Evolutionary conservation across 2,797 vertebrate genomes (phyloP).

Genomic region (Silurus aristotelis): DNA sequence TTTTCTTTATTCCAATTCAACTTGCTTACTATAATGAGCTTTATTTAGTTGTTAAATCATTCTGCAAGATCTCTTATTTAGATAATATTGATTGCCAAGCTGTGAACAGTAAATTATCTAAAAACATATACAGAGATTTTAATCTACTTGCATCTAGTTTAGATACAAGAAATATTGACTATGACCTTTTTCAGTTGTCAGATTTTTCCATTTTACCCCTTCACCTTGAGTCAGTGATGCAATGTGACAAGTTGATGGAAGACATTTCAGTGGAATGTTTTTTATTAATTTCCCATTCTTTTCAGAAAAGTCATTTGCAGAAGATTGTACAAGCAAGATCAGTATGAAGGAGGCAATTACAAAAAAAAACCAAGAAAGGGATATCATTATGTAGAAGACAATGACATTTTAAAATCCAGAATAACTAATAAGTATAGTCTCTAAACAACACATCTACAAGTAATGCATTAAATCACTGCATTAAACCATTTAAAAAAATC

Average conservation of each 20-base stretch:
- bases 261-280: background rate
- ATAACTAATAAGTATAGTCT: background rate
- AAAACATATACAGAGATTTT: background rate
- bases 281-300: background rate
- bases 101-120: slow-evolving; percentile 2
- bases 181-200: slow-evolving; percentile 7
- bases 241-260: background rate
- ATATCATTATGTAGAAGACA: background rate
- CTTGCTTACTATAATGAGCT: background rate
- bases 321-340: background rate
- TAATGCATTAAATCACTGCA: background rate
- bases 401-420: background rate
- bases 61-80: background rate
- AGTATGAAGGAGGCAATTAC: background rate
- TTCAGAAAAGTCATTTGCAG: background rate
- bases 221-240: background rate
- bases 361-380: background rate
- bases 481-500: background rate
- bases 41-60: background rate
- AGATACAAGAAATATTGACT: background rate
- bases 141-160: background rate
- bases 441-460: background rate
- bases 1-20: background rate
- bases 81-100: background rate
- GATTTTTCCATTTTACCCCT: slow-evolving; percentile 13